Conservation (phyloP, 1,140 invertebrate species). For the Eciton burchellii region DNA sequence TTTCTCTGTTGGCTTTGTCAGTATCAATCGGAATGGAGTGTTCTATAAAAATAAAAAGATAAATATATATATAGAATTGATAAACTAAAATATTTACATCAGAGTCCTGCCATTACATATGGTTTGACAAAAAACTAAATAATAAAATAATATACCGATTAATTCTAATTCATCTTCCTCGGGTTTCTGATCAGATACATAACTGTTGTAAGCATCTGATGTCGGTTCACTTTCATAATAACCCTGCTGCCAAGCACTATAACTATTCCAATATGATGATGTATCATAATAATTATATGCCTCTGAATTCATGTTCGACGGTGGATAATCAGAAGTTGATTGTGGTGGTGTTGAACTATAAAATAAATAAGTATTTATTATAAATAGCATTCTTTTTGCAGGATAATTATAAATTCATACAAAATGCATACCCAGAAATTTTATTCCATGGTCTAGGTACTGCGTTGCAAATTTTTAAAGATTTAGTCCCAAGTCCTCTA, state of each 20-base stretch:
- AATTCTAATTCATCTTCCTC: slow-evolving; percentile 88
- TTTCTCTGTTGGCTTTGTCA: slow-evolving; percentile 91
- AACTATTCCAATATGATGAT: slow-evolving; percentile 85
- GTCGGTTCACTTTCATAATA: slow-evolving; percentile 85
- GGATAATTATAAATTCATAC: background rate
- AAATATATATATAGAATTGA: slow-evolving; percentile 11
- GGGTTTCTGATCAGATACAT: slow-evolving; percentile 82
- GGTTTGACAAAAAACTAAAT: background rate
- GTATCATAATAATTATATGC: slow-evolving; percentile 84
- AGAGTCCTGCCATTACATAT: background rate
- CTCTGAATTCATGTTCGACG: slow-evolving; percentile 81
- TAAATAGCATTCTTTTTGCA: slow-evolving; percentile 15
- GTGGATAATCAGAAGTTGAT: slow-evolving; percentile 82
- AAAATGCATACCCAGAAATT: slow-evolving; percentile 78
- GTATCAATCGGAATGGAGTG: slow-evolving; percentile 90
- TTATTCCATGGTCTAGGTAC: slow-evolving; percentile 91
- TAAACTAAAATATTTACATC: slow-evolving; percentile 5
- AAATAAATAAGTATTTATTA: slow-evolving; percentile 35
- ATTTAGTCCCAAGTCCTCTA: slow-evolving; percentile 92
- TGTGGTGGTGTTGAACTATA: slow-evolving; percentile 81
- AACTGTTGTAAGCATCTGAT: slow-evolving; percentile 82
- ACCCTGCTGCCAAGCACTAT: slow-evolving; percentile 85
- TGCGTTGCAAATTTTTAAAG: slow-evolving; percentile 95
- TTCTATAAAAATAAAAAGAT: slow-evolving; percentile 86
- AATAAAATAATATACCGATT: slow-evolving; percentile 85